Evolutionary conservation across 2,797 vertebrate species (phyloP), one percentile per base, ranked within the genome.

Genomic region (Sebastes diaconus): DNA sequence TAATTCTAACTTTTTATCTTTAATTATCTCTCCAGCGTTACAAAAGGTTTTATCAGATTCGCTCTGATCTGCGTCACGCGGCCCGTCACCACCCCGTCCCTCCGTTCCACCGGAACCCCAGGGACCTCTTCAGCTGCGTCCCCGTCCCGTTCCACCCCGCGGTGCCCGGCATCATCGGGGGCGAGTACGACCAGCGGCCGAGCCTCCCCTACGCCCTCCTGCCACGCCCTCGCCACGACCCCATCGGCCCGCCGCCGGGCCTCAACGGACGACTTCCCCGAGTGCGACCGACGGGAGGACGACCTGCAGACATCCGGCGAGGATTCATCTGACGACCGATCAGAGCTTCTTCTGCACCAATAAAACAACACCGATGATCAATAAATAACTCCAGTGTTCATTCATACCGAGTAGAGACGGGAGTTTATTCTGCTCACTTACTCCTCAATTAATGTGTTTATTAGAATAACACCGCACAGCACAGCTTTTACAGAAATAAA

Each of bases 151-250:
- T 89, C 11, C 75, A 77, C 78, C 94, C 90, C 0, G 93, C 72
- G 2, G 3, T 92, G 24, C 92, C 95, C 0, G 94, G 95, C 4
- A 95, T 96, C 87, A 95, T 96, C 6, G 95, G 95, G 0, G 95
- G 95, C 0, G 94, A 93, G 1, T 94, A 95, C 11, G 95, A 96
- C 90, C 90, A 93, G 73, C 83, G 90, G 5, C 92, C 91, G 0
- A 13, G 11, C 68, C 39, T 95, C 12, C 93, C 90, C 22, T 84
- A 7, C 5, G 20, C 22, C 71, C 52, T 93, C 10, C 76, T 94
- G 34, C 95, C 94, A n/a, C 92, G 88, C 4, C 94, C 94, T 18
- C 95, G 93, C 78, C 88, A 87, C 55, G 92, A 95, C 80, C 95
- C 95, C 58, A 84, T 95, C n/a, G 79, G 88, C 3, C 93, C 90